Base-by-base conservation (phyloP, 2,797 vertebrate genomes). In the Otolemur crassicaudatus region DNA sequence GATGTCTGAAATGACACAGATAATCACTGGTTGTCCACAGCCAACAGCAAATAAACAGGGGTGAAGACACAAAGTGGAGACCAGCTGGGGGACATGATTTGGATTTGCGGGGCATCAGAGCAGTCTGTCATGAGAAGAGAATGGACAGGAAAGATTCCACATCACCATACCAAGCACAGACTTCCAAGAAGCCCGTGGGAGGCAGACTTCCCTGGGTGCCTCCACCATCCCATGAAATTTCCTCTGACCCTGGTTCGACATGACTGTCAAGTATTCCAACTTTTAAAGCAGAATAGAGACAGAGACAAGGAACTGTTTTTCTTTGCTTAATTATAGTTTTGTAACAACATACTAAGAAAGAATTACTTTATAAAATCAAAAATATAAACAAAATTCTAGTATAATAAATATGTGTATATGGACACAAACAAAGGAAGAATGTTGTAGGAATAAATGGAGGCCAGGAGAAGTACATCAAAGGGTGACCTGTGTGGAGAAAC, bases 41-140 rank as follows among this genome's bases (percentile, higher is more conserved):
- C 61, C 90, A 95, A 89, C 19, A 88, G 77, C 67, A 96, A 97
- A 96, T 75, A 95, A 95, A 92, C 53, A 91, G 43, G 72, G 81
- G 69, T 80, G 87, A 85, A 90, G 29, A 76, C 56, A 94, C 72
- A 37, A 91, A 83, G 82, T 81, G 72, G 91, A 94, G 80, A 85
- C 49, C 76, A 94, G 87, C 87, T 84, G 34, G 83, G 69, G 46
- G 76, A 94, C 69, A 58, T 61, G 75, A 84, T 87, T 95, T 88
- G 53, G 85, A 86, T 90, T 91, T 97, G 31, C 53, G 83, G 88
- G 86, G 73, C 61, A 87, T 65, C 19, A 65, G 90, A 65, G 6
- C 43, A 19, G 5, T 87, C 75, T 70, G 27, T 10, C 31, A 53
- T n/a, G 81, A 93, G 60, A 83, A 60, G 23, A 77, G 19, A 5